These are phyloP conservation scores for Gryon sp. DNA, from an alignment of 1,140 invertebrate species.

Conservation along the genomic window DNA sequence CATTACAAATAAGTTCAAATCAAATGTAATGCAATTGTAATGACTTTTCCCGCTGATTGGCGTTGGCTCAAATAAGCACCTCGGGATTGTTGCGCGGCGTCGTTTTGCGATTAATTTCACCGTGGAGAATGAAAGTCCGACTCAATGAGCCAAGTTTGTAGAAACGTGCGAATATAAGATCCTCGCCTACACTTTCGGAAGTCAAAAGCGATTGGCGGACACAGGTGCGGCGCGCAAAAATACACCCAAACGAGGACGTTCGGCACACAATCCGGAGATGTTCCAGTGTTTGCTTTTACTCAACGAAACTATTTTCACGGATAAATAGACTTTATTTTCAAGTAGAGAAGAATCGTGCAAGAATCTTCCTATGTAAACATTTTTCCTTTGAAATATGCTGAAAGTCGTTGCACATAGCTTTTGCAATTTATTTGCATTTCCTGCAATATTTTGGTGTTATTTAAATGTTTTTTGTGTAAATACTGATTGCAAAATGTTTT, in stretches of 20 bases:
- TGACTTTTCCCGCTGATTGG: conserved; percentile 50
- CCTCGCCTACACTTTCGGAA: conserved; percentile 64
- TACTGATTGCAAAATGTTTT: too few relatives aligned
- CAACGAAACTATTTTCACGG: conserved; percentile 23
- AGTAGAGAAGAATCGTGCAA: too few relatives aligned
- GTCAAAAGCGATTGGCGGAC: conserved; percentile 42
- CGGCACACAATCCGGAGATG: conserved; percentile 22
- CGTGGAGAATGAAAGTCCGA: conserved; percentile 64
- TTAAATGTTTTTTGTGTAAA: too few relatives aligned
- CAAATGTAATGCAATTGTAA: conserved; percentile 36
- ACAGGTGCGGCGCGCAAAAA: conserved; percentile 38
- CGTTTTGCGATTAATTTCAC: conserved; percentile 69
- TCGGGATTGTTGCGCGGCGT: conserved; percentile 35
- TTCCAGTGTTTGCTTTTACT: conserved; percentile 42
- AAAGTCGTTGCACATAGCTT: too few relatives aligned
- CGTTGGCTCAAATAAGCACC: conserved; percentile 27
- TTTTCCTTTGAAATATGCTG: too few relatives aligned
- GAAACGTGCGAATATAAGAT: conserved; percentile 67
- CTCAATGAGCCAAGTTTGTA: conserved; percentile 56
- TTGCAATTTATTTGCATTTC: too few relatives aligned
- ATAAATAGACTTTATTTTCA: too few relatives aligned
- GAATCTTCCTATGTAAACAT: too few relatives aligned
- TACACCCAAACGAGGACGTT: conserved; percentile 34
- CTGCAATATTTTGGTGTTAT: too few relatives aligned
- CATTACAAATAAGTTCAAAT: conserved; percentile 42